phyloP scores from a whole-genome alignment of 2,797 vertebrate genomes.

The Setipinna tenuifilis region DNA sequence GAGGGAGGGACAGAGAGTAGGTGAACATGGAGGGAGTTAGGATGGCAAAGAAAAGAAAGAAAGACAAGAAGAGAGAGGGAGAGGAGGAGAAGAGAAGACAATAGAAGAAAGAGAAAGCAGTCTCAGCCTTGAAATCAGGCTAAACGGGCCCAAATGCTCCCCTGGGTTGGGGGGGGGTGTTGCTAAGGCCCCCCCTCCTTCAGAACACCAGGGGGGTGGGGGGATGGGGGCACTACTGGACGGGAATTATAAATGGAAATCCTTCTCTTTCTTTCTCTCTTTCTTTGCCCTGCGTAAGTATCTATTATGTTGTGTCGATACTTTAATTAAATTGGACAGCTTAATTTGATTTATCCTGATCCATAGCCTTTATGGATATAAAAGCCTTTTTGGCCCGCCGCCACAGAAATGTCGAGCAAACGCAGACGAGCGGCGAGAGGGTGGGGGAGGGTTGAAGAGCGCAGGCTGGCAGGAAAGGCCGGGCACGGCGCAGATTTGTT shows the following conservation, averaged over 20 bases:
- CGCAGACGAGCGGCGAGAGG: constrained; percentile 83
- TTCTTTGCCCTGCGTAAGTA: constrained; percentile 77
- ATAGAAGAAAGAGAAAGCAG: constrained; percentile 41
- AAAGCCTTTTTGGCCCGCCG: constrained; percentile 96
- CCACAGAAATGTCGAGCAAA: constrained; percentile 93
- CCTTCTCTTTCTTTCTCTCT: constrained; percentile 68
- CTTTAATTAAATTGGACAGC: constrained; percentile 98
- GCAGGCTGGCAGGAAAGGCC: constrained; percentile 62
- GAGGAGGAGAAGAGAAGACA: constrained; percentile 36
- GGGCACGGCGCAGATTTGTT: constrained; percentile 72
- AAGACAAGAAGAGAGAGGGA: too few relatives aligned
- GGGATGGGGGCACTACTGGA: constrained; percentile 72
- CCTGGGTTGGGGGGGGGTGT: constrained; percentile 72
- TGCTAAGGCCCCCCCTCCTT: constrained; percentile 78
- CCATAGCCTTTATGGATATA: constrained; percentile 97
- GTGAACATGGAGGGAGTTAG: too few relatives aligned
- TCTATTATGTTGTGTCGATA: constrained; percentile 99
- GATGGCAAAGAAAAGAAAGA: too few relatives aligned
- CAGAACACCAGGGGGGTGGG: constrained; percentile 50
- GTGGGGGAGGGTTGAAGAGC: constrained; percentile 23
- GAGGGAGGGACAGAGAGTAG: too few relatives aligned
- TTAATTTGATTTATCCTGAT: constrained; percentile 98
- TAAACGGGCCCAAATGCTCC: constrained; percentile 89
- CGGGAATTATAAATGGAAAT: constrained; percentile 92
- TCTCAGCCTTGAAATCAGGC: constrained; percentile 87